A percentile compares a stretch with the other conserved stretches of the same genome.
Conservation (phyloP, 2,113 vertebrate species). For the Microcebus jonahi region DNA sequence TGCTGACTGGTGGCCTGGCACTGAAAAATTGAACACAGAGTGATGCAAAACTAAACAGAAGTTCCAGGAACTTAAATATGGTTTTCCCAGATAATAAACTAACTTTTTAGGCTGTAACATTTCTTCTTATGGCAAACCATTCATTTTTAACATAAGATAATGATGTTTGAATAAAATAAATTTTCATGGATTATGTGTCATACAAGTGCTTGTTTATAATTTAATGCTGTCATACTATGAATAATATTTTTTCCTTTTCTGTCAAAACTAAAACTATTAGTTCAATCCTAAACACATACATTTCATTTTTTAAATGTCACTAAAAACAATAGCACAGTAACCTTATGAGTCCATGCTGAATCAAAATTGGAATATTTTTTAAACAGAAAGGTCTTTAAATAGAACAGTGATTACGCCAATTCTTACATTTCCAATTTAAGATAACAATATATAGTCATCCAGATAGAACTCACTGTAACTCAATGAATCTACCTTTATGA, state of each 20-base stretch:
- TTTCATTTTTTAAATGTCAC: constrained; percentile 26
- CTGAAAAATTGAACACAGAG: not conserved
- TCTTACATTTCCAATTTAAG: not conserved
- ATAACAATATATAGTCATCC: not conserved
- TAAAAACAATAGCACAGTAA: constrained; percentile 13
- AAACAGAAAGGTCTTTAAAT: not conserved
- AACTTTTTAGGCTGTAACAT: not conserved
- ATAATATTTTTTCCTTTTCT: not conserved
- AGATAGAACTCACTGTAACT: not conserved
- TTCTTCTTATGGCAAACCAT: not conserved
- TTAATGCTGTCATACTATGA: not conserved
- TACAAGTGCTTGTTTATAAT: not conserved
- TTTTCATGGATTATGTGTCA: not conserved
- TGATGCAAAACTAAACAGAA: not conserved
- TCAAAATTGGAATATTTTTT: not conserved
- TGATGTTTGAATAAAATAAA: not conserved
- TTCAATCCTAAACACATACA: not conserved
- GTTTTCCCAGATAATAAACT: not conserved
- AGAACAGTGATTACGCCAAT: not conserved
- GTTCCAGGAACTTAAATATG: not conserved
- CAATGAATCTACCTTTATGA: not conserved
- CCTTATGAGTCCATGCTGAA: not conserved
- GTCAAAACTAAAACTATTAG: constrained; percentile 15
- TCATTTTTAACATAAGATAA: not conserved
- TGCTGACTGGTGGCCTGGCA: not conserved